Base-by-base conservation (phyloP, 30 jellyfish, hydroid and myxozoan genomes). In the Aurelia sp. region DNA sequence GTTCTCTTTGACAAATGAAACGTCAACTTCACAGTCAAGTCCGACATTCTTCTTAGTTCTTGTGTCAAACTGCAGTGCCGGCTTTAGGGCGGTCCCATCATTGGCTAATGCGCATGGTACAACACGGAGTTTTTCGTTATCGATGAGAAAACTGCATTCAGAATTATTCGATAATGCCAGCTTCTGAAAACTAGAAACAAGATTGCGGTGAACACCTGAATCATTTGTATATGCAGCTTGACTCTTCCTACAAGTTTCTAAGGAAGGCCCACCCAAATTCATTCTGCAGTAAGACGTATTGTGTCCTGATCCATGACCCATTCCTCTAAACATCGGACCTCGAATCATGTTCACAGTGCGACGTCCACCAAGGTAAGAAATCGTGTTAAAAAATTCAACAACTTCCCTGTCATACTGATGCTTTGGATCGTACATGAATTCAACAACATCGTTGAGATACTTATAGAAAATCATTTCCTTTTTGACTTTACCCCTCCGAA, bases 61-160 rank as follows among this genome's bases (percentile, higher is more conserved):
- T 76, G 31, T 58, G 50, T 55, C 87, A 37, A 53, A 76, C 59
- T 76, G 79, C 15, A 76, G 15, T 8, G 78, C 55, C 18, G 87
- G 87, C 57, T 76, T 76, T 10, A 76, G 33, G 15, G 87, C 87
- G 12, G 87, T 58, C 18, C 87, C 87, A 55, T 76, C 87, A 55
- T 60, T 76, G 20, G 62, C 55, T 17, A 53, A 76, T 12, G 87
- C 87, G 16, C 57, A 23, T 68, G 79, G 79, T 27, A 27, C 33
- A 27, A 27, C 33, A 27, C 33, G 33, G 33, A 27, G 33, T 27
- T 27, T 27, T 27, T 27, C 33, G 33, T 27, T 27, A 27, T 27
- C 33, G 33, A 27, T 27, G 33, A 27, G 33, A 27, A 27, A 27
- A 27, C 33, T 27, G 33, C 33, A 27, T 27, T 27, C 33, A 27